phyloP scores from a whole-genome alignment of 2,797 vertebrate genomes.

The Lates japonicus region DNA sequence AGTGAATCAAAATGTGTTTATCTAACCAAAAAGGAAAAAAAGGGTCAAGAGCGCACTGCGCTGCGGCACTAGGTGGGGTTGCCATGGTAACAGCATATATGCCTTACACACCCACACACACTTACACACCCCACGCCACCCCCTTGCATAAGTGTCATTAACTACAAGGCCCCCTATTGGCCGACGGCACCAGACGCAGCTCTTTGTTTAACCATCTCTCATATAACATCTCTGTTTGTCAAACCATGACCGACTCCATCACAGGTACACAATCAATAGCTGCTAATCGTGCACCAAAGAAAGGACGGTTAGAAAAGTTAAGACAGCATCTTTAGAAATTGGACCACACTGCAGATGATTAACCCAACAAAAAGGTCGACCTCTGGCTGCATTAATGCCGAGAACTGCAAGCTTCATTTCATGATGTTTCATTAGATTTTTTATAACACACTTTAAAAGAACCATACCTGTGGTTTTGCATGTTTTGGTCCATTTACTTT shows the following conservation, averaged over 20 bases:
- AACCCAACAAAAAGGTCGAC: background rate
- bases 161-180: slow-evolving; percentile 68
- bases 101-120: slow-evolving; percentile 42
- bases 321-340: background rate
- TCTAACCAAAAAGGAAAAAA: slow-evolving; percentile 61
- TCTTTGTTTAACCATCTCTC: slow-evolving; percentile 72
- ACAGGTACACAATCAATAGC: slow-evolving; percentile 43
- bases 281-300: background rate
- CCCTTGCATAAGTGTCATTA: slow-evolving; percentile 74
- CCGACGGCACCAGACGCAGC: slow-evolving; percentile 46
- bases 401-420: background rate
- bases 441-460: background rate
- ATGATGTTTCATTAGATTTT: background rate
- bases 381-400: background rate
- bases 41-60: slow-evolving; percentile 68
- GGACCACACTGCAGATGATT: background rate
- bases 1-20: slow-evolving; percentile 74
- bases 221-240: slow-evolving; percentile 46
- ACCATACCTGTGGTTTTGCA: background rate
- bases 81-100: slow-evolving; percentile 79
- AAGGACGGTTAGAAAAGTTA: background rate
- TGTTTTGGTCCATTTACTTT: background rate
- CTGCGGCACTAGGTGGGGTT: slow-evolving; percentile 60
- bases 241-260: slow-evolving; percentile 39
- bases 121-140: slow-evolving; percentile 14